Evolutionary conservation across 1,140 invertebrate species (phyloP), one percentile per base, ranked within the genome.

Genomic region (Vollenhovia emeryi): DNA sequence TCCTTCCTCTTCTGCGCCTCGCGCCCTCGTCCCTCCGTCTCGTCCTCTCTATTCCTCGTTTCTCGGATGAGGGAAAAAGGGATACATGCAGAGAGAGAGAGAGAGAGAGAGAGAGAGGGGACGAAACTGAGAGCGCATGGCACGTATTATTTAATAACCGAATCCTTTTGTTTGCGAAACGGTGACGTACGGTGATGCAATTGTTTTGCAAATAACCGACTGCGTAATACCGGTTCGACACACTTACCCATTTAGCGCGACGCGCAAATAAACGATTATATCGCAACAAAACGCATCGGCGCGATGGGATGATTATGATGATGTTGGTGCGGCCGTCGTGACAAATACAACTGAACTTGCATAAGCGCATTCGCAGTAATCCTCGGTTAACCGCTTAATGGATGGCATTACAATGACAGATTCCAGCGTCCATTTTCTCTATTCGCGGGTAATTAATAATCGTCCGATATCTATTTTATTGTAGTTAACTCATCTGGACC

Each of bases 341-440:
- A 82, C 50, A 73, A 82, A 82, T 71, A 33, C 52, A 82, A 82
- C 69, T 73, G 45, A 82, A 82, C 36, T 59, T 73, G 78, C 78
- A 45, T 45, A 45, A 21, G 50, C 66, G 78, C 78, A 68, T 52
- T 40, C 48, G 50, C 64, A 36, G 50, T 82, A 57, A 82, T 82
- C 66, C 66, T 57, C 52, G 66, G 78, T 73, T 71, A 82, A 82
- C 66, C 66, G 50, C 27, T 43, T 33, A 82, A 82, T 71, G 45
- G 27, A 82, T 57, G 66, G 18, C 27, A 59, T 82, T 73, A 71
- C 64, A 45, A 82, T 73, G 52, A 57, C 66, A 30, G 50, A 82
- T 82, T 73, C 78, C 18, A 21, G 7, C 66, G 78, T 82, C 3
- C 36, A 45, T 82, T 82, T 82, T 82, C 50, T 40, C 27, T 43